These are phyloP conservation scores for Andrena dorsata DNA, from an alignment of 2,888 invertebrate species.

Conservation along the genomic window DNA sequence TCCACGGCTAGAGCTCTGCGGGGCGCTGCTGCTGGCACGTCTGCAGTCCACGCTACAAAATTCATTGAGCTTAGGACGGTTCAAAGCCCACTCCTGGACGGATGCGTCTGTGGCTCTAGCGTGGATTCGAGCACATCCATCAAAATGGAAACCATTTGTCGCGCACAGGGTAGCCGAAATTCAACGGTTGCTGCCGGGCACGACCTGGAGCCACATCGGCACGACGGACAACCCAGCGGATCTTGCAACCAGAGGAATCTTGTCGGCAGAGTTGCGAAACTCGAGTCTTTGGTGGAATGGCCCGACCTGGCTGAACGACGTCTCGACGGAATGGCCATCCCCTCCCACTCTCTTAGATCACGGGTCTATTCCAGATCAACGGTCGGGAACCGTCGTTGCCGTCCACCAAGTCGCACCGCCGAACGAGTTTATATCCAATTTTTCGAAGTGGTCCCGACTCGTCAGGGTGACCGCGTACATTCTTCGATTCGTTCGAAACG, in stretches of 20 bases:
- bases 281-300: conserved; percentile 1
- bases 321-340: no score
- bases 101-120: conserved; percentile 9
- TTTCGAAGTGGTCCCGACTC: not conserved
- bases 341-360: no score
- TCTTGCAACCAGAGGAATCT: conserved; percentile 8
- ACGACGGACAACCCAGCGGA: conserved; percentile 13
- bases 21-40: not conserved
- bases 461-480: not conserved
- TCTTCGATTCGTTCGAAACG: not conserved
- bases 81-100: not conserved
- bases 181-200: not conserved
- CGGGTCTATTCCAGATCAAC: no score
- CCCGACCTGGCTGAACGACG: not conserved
- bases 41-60: not conserved
- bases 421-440: not conserved
- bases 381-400: no score
- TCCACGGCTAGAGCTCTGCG: conserved; percentile 15
- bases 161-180: conserved; percentile 15
- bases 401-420: no score
- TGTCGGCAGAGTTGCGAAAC: not conserved
- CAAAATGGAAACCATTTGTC: conserved; percentile 16
- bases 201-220: conserved; percentile 9
- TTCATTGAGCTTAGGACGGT: not conserved
- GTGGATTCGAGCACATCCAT: conserved; percentile 8